phyloP scores from a whole-genome alignment of 2,797 vertebrate genomes.

The Artibeus jamaicensis region DNA sequence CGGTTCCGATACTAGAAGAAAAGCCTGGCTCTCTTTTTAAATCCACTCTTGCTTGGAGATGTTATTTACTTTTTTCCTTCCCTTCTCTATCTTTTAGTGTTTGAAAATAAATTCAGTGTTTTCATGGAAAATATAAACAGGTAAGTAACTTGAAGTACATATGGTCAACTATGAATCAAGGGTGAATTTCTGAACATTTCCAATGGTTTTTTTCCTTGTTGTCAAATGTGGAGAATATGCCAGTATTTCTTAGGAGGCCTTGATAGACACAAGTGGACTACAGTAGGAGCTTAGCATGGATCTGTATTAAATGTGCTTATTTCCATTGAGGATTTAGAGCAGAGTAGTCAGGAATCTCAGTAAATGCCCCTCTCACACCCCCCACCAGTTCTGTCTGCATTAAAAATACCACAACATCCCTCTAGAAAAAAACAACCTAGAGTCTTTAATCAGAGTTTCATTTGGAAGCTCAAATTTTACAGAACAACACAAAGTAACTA shows the following conservation, averaged over 20 bases:
- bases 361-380: background rate
- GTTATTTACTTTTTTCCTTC: background rate
- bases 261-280: background rate
- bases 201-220: background rate
- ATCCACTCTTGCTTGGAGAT: background rate
- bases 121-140: background rate
- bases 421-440: background rate
- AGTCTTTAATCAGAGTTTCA: background rate
- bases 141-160: background rate
- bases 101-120: background rate
- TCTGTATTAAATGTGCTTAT: background rate
- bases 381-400: background rate
- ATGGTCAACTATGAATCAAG: background rate
- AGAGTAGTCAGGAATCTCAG: background rate
- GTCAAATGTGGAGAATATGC: background rate
- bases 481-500: background rate
- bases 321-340: background rate
- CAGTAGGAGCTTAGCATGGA: background rate
- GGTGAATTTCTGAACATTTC: background rate
- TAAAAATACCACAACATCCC: background rate
- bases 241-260: background rate
- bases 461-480: background rate
- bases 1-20: background rate
- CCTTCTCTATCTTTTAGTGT: background rate
- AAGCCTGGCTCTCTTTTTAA: background rate